Evolutionary conservation across 2,797 vertebrate genomes (phyloP).

Genomic region (Danionella dracula): DNA sequence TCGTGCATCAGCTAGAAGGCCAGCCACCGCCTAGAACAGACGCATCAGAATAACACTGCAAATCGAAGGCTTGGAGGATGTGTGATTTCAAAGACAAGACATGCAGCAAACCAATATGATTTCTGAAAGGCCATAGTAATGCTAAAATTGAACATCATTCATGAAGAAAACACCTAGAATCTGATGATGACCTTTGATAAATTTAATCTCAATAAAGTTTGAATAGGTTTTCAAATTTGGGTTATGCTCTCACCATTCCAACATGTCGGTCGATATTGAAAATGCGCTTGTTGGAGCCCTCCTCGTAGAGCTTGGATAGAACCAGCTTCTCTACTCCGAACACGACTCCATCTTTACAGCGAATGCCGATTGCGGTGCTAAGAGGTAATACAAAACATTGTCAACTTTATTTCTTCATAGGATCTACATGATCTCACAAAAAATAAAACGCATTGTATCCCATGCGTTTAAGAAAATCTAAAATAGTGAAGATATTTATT

Average conservation of each 20-base stretch:
- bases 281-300: conserved; percentile 96
- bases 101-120: too few species aligned
- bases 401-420: too few species aligned
- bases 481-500: background rate
- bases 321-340: conserved; percentile 97
- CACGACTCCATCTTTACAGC: conserved; percentile 94
- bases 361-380: conserved; percentile 93
- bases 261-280: conserved; percentile 96
- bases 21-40: conserved; percentile 82
- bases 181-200: too few species aligned
- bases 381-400: background rate
- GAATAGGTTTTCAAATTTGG: background rate
- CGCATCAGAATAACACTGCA: background rate
- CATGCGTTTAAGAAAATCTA: too few species aligned
- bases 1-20: conserved; percentile 90
- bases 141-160: too few species aligned
- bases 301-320: conserved; percentile 94
- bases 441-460: too few species aligned
- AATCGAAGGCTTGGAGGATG: background rate
- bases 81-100: too few species aligned
- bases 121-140: too few species aligned
- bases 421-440: too few species aligned
- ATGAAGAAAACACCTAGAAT: too few species aligned
- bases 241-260: conserved; percentile 84
- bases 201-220: too few species aligned